Conservation (phyloP, 1,140 invertebrate species). For the Macrocentrus cingulum region DNA sequence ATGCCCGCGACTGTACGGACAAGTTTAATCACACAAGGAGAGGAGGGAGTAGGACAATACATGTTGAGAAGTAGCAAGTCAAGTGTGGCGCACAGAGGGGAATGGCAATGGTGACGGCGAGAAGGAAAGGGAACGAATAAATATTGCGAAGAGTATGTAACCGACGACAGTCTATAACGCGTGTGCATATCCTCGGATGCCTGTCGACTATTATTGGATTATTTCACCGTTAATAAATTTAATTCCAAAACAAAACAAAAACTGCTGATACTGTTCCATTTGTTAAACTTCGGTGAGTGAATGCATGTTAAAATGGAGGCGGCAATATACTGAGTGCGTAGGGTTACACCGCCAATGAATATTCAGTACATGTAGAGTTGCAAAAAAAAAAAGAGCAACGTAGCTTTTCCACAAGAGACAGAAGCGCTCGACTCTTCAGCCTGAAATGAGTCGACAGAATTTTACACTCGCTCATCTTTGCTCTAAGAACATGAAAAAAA, state of each 20-base stretch:
- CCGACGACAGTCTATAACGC: neutral
- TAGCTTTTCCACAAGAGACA: neutral
- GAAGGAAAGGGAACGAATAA: slow-evolving; percentile 11
- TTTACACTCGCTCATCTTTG: neutral
- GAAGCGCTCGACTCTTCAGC: slow-evolving; percentile 19
- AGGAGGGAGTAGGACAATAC: neutral
- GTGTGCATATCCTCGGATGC: neutral
- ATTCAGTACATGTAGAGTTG: slow-evolving; percentile 6
- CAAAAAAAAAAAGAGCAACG: neutral
- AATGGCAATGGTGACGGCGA: neutral
- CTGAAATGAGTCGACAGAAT: slow-evolving; percentile 40
- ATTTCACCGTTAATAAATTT: too few species aligned
- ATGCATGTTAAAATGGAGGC: too few species aligned
- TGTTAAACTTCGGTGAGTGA: neutral
- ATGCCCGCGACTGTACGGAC: too few species aligned
- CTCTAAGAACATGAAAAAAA: too few species aligned
- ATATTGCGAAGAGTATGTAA: slow-evolving; percentile 3
- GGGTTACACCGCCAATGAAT: slow-evolving; percentile 11
- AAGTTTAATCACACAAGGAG: too few species aligned
- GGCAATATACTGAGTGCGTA: too few species aligned
- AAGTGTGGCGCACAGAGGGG: neutral
- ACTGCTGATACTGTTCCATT: too few species aligned
- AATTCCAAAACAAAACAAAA: too few species aligned
- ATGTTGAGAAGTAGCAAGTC: neutral
- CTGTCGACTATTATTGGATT: too few species aligned